Conservation (phyloP, 2,797 vertebrate species). For the Sus cebifrons region DNA sequence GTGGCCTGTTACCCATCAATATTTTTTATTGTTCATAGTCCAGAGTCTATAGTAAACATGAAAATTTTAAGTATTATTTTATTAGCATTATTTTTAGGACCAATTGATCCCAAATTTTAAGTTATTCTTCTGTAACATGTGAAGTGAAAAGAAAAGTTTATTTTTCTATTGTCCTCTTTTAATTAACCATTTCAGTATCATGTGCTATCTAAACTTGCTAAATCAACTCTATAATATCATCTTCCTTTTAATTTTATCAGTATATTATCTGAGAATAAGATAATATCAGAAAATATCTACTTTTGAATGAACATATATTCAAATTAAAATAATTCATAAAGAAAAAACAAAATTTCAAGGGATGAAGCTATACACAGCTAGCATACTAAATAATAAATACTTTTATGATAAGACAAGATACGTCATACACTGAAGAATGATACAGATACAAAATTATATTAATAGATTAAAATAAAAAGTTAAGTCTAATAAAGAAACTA, state of each 20-base stretch:
- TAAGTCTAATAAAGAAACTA: background rate
- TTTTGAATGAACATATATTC: conserved; percentile 3
- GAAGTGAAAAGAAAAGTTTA: background rate
- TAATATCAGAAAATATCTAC: conserved; percentile 4
- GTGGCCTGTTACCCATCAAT: background rate
- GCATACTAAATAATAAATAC: conserved; percentile 32
- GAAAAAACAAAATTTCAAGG: background rate
- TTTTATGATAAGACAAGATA: conserved; percentile 32
- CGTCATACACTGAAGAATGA: background rate
- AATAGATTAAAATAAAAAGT: conserved; percentile 11
- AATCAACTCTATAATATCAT: background rate
- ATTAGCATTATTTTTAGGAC: background rate
- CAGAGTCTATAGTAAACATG: conserved; percentile 4
- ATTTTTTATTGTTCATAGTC: background rate
- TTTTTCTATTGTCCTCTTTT: conserved; percentile 34
- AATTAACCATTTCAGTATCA: conserved; percentile 56
- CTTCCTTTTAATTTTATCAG: conserved; percentile 35
- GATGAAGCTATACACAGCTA: background rate
- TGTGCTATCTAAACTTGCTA: conserved; percentile 1
- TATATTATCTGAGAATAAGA: conserved; percentile 43
- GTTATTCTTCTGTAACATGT: background rate
- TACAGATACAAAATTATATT: conserved; percentile 34
- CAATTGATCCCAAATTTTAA: background rate
- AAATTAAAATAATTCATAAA: background rate
- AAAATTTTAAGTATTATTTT: conserved; percentile 5